These are phyloP conservation scores for Diplolepis rosae DNA, from an alignment of 2,888 invertebrate species.

Conservation along the genomic window DNA sequence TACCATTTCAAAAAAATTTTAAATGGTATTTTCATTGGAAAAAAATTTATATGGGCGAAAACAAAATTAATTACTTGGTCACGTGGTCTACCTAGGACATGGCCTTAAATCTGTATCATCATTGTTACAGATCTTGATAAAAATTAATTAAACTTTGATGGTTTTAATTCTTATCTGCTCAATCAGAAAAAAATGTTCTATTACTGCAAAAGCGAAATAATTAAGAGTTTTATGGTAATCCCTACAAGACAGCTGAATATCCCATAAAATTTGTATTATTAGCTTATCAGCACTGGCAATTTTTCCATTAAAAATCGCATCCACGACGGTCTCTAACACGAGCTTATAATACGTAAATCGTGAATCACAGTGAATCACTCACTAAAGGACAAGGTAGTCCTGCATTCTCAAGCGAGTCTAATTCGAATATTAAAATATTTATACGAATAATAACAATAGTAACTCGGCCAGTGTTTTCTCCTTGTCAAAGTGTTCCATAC, in stretches of 20 bases:
- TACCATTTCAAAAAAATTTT: too few relatives aligned
- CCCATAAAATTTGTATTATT: constrained; percentile 2
- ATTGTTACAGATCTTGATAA: too few relatives aligned
- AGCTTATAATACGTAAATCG: constrained; percentile 1
- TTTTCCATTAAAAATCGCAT: constrained; percentile 7
- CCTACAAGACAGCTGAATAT: neutral
- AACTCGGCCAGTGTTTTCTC: constrained; percentile 44
- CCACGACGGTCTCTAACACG: neutral
- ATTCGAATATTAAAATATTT: constrained; percentile 29
- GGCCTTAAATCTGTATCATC: too few relatives aligned
- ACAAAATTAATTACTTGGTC: too few relatives aligned
- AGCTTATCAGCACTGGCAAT: neutral
- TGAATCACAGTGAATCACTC: constrained; percentile 37
- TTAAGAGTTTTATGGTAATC: neutral
- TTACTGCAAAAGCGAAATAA: too few relatives aligned
- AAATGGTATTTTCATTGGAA: too few relatives aligned
- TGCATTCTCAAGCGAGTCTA: constrained; percentile 39
- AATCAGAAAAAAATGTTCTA: too few relatives aligned
- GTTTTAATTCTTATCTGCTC: too few relatives aligned
- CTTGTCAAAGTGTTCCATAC: constrained; percentile 54
- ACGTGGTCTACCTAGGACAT: too few relatives aligned
- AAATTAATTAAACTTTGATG: too few relatives aligned
- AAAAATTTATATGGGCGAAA: too few relatives aligned
- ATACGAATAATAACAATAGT: constrained; percentile 25
- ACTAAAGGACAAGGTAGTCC: constrained; percentile 36